Conservation (phyloP, 2,888 invertebrate species). For the Pomacea canaliculata region DNA sequence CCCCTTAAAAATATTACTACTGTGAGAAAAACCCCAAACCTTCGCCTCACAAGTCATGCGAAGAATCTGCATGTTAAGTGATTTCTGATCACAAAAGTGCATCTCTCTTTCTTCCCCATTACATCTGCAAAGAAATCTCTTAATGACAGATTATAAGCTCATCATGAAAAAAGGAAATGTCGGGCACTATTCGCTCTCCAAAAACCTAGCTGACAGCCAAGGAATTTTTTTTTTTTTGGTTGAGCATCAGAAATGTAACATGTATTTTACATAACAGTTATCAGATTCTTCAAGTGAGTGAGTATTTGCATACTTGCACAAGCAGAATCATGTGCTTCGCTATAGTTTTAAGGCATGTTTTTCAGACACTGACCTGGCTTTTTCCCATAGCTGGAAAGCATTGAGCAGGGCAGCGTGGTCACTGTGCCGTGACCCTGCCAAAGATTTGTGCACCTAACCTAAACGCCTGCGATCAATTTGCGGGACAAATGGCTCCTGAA, state of each 20-base stretch:
- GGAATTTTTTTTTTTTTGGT: too few relatives aligned
- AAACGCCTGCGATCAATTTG: constrained; percentile 76
- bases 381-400: constrained; percentile 83
- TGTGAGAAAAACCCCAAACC: constrained; percentile 34
- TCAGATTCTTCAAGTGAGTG: too few relatives aligned
- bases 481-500: constrained; percentile 90
- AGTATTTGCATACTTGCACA: too few relatives aligned
- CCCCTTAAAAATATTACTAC: too few relatives aligned
- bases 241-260: too few relatives aligned
- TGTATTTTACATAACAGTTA: too few relatives aligned
- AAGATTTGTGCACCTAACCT: constrained; percentile 85
- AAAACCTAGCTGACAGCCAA: too few relatives aligned
- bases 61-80: constrained; percentile 88
- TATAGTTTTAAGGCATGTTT: not conserved
- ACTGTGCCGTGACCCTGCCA: constrained; percentile 88
- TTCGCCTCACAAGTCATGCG: constrained; percentile 90
- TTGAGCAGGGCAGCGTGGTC: constrained; percentile 96
- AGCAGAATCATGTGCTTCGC: too few relatives aligned
- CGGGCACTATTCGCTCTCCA: too few relatives aligned
- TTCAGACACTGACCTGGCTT: constrained; percentile 65
- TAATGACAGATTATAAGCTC: too few relatives aligned
- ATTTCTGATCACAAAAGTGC: constrained; percentile 91
- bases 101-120: constrained; percentile 78
- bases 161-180: too few relatives aligned
- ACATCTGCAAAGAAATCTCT: constrained; percentile 47